phyloP scores from a whole-genome alignment of 2,888 invertebrate species.

The Acrocera orbiculus region DNA sequence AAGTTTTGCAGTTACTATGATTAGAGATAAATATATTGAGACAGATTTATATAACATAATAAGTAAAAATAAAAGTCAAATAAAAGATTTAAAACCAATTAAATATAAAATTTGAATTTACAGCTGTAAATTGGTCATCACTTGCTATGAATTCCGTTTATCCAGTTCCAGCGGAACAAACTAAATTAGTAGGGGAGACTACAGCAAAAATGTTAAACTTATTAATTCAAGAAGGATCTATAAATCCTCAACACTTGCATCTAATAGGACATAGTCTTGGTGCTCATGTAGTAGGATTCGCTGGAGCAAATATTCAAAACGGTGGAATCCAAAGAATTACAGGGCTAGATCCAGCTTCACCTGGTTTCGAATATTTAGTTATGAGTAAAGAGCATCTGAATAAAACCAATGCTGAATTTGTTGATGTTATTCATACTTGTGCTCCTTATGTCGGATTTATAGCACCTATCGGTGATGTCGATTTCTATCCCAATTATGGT shows the following conservation, averaged over 20 bases:
- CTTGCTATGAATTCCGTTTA: conserved; percentile 29
- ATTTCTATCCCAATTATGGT: conserved; percentile 62
- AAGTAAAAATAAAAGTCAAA: too few species aligned
- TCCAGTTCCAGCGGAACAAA: conserved; percentile 24
- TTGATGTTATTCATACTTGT: conserved; percentile 58
- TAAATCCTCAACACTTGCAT: conserved; percentile 20
- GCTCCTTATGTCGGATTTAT: conserved; percentile 42
- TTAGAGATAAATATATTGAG: conserved; percentile 25
- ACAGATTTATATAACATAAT: conserved; percentile 25
- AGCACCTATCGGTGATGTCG: conserved; percentile 44
- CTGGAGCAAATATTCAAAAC: conserved; percentile 33
- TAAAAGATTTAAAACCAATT: background rate
- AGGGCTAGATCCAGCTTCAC: conserved; percentile 50
- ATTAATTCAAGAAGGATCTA: conserved; percentile 5
- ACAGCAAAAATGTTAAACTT: conserved; percentile 19
- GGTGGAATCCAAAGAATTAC: conserved; percentile 39
- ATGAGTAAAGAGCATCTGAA: conserved; percentile 41
- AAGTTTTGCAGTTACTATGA: conserved; percentile 27
- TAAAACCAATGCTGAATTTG: conserved; percentile 48
- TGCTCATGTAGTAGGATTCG: conserved; percentile 42
- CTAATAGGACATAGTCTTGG: conserved; percentile 38
- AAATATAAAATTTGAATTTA: background rate
- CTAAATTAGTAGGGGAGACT: conserved; percentile 26
- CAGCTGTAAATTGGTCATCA: conserved; percentile 28
- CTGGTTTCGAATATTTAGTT: conserved; percentile 18